A percentile compares a stretch with the other conserved stretches of the same genome.
Conservation (phyloP, 2,113 vertebrate species). For the Meriones unguiculatus region DNA sequence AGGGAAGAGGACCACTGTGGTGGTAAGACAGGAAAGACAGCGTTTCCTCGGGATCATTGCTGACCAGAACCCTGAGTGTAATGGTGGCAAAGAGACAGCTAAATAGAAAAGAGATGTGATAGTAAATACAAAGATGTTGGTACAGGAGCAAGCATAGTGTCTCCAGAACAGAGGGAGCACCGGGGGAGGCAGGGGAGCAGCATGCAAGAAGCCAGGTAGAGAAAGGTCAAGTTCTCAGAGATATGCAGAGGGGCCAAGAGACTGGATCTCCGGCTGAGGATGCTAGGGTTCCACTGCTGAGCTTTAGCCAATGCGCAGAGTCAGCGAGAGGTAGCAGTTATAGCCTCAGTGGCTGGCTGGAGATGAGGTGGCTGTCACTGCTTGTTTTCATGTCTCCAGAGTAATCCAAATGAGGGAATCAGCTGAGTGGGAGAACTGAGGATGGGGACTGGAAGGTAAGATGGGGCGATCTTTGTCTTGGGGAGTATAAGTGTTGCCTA, state of each 20-base stretch:
- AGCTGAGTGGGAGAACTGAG: neutral
- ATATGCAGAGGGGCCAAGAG: neutral
- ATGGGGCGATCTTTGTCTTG: neutral
- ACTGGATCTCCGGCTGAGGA: neutral
- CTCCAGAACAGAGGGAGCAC: neutral
- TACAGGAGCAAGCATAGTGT: neutral
- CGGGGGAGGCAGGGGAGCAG: neutral
- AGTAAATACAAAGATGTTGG: neutral
- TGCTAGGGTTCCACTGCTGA: neutral
- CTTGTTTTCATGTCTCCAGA: neutral
- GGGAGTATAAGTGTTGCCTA: neutral
- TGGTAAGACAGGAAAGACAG: neutral
- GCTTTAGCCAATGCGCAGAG: neutral
- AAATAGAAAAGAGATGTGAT: neutral
- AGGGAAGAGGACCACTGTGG: neutral
- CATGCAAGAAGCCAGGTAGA: neutral
- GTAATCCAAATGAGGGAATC: neutral
- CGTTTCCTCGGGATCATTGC: neutral
- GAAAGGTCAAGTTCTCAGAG: neutral
- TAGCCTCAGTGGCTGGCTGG: neutral
- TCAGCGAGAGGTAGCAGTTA: accelerated
- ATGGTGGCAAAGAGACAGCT: neutral
- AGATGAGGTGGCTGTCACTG: neutral
- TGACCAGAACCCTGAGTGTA: neutral
- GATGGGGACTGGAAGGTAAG: too few species aligned